These are phyloP conservation scores for Habropoda laboriosa DNA, from an alignment of 1,140 invertebrate species.

Conservation along the genomic window DNA sequence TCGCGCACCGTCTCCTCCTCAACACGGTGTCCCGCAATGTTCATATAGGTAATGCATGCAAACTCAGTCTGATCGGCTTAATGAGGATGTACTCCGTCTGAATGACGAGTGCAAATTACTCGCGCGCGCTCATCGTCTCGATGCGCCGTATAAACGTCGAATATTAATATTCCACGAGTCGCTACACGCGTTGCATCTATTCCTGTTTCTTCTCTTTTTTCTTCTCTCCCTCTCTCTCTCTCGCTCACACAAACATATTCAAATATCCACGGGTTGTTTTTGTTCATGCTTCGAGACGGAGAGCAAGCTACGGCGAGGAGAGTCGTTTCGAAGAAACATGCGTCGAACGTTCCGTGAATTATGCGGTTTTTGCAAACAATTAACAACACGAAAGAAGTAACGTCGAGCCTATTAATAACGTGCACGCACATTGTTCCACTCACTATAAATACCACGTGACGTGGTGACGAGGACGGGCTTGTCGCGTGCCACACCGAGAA, in stretches of 20 bases:
- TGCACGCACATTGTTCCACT: conserved; percentile 20
- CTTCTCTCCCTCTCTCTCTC: not conserved
- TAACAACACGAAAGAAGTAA: conserved; percentile 1
- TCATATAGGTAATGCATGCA: conserved; percentile 61
- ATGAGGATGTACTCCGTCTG: conserved; percentile 65
- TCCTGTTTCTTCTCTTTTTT: not conserved
- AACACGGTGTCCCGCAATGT: conserved; percentile 38
- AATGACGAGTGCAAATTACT: conserved; percentile 63
- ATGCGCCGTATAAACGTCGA: conserved; percentile 26
- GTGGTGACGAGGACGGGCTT: not conserved
- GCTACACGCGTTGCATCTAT: conserved; percentile 19
- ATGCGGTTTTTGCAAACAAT: not conserved
- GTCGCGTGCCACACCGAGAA: not conserved
- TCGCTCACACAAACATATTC: no score
- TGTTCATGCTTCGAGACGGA: no score
- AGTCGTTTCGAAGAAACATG: not conserved
- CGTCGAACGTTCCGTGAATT: not conserved
- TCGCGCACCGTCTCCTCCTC: conserved; percentile 13
- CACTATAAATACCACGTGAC: conserved; percentile 10
- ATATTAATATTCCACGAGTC: conserved; percentile 38
- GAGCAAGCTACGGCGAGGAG: no score
- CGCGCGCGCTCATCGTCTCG: conserved; percentile 34
- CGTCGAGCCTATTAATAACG: conserved; percentile 10
- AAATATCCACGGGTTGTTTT: no score
- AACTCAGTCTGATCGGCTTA: conserved; percentile 63